These are phyloP conservation scores for Helicoverpa zea DNA, from an alignment of 1,140 invertebrate genomes.

Conservation along the genomic window DNA sequence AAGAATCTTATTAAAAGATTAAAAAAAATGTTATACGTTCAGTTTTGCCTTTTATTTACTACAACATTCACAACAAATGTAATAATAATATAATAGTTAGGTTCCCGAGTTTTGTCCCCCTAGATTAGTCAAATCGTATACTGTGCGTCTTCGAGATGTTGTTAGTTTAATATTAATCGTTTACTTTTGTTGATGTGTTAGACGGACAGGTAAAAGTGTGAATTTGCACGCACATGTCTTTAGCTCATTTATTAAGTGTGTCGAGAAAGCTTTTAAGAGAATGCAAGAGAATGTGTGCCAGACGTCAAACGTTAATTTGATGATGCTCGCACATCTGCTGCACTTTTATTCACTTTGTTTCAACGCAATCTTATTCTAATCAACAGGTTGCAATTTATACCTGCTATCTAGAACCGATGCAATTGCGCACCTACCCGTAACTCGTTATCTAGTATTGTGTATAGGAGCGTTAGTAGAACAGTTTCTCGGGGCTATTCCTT, in stretches of 20 bases:
- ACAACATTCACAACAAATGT: too few species aligned
- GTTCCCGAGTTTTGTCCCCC: too few species aligned
- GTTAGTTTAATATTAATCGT: background rate
- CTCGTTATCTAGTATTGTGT: conserved; percentile 15
- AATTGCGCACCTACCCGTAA: conserved; percentile 20
- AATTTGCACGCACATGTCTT: conserved; percentile 46
- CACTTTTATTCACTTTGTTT: conserved; percentile 9
- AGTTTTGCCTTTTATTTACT: too few species aligned
- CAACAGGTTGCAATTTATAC: conserved; percentile 23
- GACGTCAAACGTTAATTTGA: conserved; percentile 4
- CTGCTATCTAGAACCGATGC: conserved; percentile 20
- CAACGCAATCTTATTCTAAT: conserved; percentile 10
- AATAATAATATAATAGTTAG: too few species aligned
- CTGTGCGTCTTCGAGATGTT: too few species aligned
- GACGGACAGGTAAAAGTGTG: conserved; percentile 39
- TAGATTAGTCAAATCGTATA: too few species aligned
- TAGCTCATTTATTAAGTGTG: conserved; percentile 35
- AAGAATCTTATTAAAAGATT: too few species aligned
- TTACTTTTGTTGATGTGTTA: background rate
- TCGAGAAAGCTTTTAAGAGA: conserved; percentile 39
- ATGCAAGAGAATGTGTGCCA: conserved; percentile 24
- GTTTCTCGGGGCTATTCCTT: conserved; percentile 4
- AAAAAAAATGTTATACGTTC: too few species aligned
- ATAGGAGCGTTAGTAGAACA: background rate
- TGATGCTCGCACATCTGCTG: conserved; percentile 1